Percentiles rank a stretch among this genome's conserved stretches.
phyloP scores from a whole-genome alignment of 1,140 invertebrate species.

The Ruditapes philippinarum region DNA sequence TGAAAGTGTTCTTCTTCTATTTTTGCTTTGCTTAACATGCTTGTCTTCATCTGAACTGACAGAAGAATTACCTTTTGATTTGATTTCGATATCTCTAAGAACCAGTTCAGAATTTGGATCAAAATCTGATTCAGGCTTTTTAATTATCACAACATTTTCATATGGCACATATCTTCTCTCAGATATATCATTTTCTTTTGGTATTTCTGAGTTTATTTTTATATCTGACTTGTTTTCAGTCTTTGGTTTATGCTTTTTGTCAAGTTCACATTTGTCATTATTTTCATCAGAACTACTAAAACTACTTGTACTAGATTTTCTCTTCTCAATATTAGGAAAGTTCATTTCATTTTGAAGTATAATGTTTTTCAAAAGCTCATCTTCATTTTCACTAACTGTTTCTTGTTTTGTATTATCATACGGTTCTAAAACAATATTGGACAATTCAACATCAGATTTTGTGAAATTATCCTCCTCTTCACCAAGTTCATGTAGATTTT shows the following conservation, averaged over 20 bases:
- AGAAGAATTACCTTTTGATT: background rate
- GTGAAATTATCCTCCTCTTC: background rate
- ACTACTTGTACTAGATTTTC: conserved; percentile 44
- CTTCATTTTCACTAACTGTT: conserved; percentile 50
- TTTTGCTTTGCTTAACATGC: background rate
- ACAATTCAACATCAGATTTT: background rate
- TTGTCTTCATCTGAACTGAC: background rate
- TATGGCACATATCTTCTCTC: background rate
- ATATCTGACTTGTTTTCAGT: background rate
- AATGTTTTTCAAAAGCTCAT: conserved; percentile 49
- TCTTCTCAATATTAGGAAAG: conserved; percentile 25
- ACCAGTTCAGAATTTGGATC: too few species aligned
- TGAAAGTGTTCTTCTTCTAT: background rate
- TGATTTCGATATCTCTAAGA: background rate
- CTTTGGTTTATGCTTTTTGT: background rate
- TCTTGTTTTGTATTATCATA: background rate
- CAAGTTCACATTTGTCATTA: background rate
- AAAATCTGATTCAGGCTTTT: background rate
- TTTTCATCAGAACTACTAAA: conserved; percentile 1
- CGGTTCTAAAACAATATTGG: background rate
- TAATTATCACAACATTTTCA: background rate
- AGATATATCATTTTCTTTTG: background rate
- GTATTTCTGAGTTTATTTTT: background rate
- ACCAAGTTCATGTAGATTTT: background rate
- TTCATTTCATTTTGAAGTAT: conserved; percentile 51